phyloP scores from a whole-genome alignment of 2,888 invertebrate species.

The Micropterix aruncella region DNA sequence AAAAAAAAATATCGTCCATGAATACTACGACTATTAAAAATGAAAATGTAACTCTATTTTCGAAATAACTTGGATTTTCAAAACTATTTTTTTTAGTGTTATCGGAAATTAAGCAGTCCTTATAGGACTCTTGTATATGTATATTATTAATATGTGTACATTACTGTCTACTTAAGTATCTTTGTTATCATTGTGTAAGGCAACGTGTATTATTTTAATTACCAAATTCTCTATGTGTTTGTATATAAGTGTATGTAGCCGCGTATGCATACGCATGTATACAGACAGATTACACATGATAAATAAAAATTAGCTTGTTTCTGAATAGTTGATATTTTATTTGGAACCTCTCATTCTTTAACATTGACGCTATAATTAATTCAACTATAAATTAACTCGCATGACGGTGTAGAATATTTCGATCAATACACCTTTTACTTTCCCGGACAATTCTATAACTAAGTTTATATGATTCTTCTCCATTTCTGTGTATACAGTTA shows the following conservation, averaged over 20 bases:
- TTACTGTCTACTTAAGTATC: background rate
- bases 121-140: background rate
- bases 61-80: background rate
- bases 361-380: no score
- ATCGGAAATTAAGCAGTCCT: background rate
- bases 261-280: background rate
- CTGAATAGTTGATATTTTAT: no score
- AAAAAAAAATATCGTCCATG: background rate
- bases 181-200: background rate
- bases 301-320: background rate
- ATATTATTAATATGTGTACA: background rate
- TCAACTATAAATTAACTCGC: no score
- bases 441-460: no score
- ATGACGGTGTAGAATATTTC: no score
- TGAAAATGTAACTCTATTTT: background rate
- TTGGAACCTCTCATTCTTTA: no score
- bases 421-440: no score
- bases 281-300: background rate
- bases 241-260: background rate
- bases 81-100: background rate
- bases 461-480: no score
- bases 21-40: background rate
- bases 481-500: no score
- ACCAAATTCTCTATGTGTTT: conserved; percentile 1
- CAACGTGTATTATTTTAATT: background rate